phyloP scores from a whole-genome alignment of 2,113 vertebrate genomes.

The Charadrius vociferus region DNA sequence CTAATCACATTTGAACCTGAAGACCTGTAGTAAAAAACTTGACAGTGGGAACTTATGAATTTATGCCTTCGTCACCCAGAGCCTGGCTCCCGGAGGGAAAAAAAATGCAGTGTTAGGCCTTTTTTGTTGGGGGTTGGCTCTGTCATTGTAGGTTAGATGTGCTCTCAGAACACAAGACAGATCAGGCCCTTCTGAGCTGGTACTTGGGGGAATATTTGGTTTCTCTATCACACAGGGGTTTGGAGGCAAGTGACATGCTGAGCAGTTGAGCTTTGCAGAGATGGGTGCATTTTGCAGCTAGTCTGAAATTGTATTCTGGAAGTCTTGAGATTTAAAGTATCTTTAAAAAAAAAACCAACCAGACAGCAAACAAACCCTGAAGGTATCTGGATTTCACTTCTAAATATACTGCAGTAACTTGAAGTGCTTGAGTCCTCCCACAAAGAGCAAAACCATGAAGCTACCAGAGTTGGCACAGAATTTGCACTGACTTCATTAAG shows the following conservation, averaged over 20 bases:
- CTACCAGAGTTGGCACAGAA: neutral
- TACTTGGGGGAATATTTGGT: neutral
- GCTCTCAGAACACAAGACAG: neutral
- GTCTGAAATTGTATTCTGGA: neutral
- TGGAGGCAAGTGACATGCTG: neutral
- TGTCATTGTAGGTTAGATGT: neutral
- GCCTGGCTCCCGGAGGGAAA: neutral
- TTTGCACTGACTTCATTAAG: neutral
- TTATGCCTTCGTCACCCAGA: neutral
- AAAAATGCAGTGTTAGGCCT: neutral
- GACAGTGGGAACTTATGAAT: neutral
- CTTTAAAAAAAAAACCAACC: no score
- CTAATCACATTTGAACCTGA: neutral
- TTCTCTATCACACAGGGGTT: neutral
- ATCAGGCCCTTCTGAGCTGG: neutral
- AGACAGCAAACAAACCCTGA: neutral
- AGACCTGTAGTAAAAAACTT: neutral
- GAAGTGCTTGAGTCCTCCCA: neutral
- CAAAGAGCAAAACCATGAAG: neutral
- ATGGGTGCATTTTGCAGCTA: neutral
- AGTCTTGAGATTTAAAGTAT: neutral
- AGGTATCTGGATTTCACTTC: neutral
- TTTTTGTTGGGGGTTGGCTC: neutral
- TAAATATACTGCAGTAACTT: neutral
- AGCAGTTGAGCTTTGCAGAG: neutral